These are phyloP conservation scores for Scaptomyza cyrtandrae DNA, from an alignment of 2,888 invertebrate genomes.

Conservation along the genomic window DNA sequence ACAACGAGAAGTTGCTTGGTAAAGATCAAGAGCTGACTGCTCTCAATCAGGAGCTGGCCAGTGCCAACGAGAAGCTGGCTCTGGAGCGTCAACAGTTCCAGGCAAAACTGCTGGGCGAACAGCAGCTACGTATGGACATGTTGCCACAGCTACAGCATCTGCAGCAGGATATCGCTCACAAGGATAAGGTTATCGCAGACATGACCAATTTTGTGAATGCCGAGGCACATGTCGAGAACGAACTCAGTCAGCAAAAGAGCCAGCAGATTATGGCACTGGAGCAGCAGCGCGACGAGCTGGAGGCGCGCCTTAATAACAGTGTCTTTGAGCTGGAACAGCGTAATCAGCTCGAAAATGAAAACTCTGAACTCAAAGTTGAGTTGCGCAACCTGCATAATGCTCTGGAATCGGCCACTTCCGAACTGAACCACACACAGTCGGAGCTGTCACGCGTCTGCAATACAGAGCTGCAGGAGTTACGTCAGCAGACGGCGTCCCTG, in stretches of 20 bases:
- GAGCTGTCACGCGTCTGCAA: conserved; percentile 68
- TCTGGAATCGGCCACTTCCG: conserved; percentile 81
- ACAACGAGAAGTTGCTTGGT: conserved; percentile 79
- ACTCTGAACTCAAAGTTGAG: conserved; percentile 82
- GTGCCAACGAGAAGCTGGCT: conserved; percentile 80
- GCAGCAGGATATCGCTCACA: conserved; percentile 81
- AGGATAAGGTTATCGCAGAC: conserved; percentile 82
- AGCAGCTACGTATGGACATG: conserved; percentile 82
- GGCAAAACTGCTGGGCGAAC: conserved; percentile 81
- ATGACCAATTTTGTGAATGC: conserved; percentile 79
- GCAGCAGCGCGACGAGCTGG: conserved; percentile 82
- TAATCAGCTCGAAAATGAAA: conserved; percentile 80
- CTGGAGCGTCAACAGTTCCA: conserved; percentile 84
- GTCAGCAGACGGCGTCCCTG: conserved; percentile 59
- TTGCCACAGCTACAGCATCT: conserved; percentile 81
- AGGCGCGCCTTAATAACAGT: conserved; percentile 80
- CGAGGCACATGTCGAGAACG: conserved; percentile 81
- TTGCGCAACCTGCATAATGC: conserved; percentile 82
- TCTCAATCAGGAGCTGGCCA: conserved; percentile 81
- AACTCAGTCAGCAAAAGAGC: conserved; percentile 80
- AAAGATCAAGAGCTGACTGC: conserved; percentile 81
- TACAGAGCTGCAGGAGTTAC: conserved; percentile 75
- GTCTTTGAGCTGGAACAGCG: conserved; percentile 82
- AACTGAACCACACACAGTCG: conserved; percentile 72
- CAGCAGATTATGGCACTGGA: conserved; percentile 80